Conservation (phyloP, 2,113 vertebrate genomes). For the Salvator merianae region DNA sequence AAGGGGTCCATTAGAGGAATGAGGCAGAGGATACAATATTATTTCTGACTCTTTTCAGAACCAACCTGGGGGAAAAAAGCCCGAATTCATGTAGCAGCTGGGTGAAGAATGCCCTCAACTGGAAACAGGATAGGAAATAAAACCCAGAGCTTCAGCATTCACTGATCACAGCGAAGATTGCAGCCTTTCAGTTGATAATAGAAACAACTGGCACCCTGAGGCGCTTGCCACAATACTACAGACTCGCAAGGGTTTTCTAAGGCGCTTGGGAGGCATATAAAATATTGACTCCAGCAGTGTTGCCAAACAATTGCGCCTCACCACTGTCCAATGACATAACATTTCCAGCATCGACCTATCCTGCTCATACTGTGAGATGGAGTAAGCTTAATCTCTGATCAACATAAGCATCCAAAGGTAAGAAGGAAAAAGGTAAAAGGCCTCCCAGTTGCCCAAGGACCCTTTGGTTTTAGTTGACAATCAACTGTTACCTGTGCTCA, state of each 20-base stretch:
- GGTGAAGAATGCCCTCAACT: not conserved
- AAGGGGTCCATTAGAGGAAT: too few relatives aligned
- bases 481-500: not conserved
- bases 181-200: not conserved
- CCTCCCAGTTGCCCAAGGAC: not conserved
- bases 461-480: not conserved
- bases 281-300: not conserved
- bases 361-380: not conserved
- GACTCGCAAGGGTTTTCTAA: too few relatives aligned
- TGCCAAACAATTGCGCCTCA: not conserved
- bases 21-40: too few relatives aligned
- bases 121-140: not conserved
- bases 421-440: not conserved
- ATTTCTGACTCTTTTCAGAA: too few relatives aligned
- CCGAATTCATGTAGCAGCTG: too few relatives aligned
- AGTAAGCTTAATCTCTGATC: not conserved
- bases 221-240: too few relatives aligned
- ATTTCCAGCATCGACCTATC: not conserved
- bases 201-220: not conserved
- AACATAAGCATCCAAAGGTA: too few relatives aligned
- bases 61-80: too few relatives aligned
- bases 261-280: not conserved
- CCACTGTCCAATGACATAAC: not conserved
- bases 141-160: not conserved
- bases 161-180: not conserved